Conservation (phyloP, 2,888 invertebrate species). For the Orchestes rusci region DNA sequence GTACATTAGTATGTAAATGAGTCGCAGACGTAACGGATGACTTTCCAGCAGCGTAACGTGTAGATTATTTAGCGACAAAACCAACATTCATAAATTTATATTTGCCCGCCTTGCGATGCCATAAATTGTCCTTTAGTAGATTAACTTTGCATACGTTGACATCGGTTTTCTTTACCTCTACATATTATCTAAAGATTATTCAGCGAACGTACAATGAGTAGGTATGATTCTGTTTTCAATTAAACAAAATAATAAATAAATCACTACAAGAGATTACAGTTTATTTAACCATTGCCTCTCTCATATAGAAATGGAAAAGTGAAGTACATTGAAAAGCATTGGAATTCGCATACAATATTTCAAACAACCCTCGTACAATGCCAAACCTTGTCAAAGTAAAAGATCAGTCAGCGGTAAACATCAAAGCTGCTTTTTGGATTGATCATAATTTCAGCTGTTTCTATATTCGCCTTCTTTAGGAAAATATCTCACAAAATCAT, state of each 20-base stretch:
- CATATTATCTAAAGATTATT: slow-evolving; percentile 24
- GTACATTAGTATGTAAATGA: slow-evolving; percentile 16
- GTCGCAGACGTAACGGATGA: slow-evolving; percentile 14
- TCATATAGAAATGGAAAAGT: too few species aligned
- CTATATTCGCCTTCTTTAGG: too few species aligned
- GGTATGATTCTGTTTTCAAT: slow-evolving; percentile 23
- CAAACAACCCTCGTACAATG: too few species aligned
- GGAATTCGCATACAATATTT: too few species aligned
- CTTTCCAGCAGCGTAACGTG: slow-evolving; percentile 12
- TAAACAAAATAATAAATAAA: slow-evolving; percentile 22
- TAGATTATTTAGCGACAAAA: slow-evolving; percentile 23
- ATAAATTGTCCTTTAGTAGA: slow-evolving; percentile 24
- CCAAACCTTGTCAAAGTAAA: too few species aligned
- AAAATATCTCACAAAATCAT: too few species aligned
- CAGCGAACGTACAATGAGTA: slow-evolving; percentile 15
- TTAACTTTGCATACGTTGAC: slow-evolving; percentile 19
- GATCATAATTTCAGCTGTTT: too few species aligned
- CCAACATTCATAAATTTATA: slow-evolving; percentile 22
- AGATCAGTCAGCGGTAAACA: too few species aligned
- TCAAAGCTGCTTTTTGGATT: too few species aligned
- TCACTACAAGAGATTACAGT: too few species aligned
- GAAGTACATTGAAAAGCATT: too few species aligned
- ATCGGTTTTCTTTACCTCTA: slow-evolving; percentile 19
- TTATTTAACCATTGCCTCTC: too few species aligned
- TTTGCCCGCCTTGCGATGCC: slow-evolving; percentile 21